phyloP scores from a whole-genome alignment of 2,888 invertebrate species.

The Cephus pulcher region DNA sequence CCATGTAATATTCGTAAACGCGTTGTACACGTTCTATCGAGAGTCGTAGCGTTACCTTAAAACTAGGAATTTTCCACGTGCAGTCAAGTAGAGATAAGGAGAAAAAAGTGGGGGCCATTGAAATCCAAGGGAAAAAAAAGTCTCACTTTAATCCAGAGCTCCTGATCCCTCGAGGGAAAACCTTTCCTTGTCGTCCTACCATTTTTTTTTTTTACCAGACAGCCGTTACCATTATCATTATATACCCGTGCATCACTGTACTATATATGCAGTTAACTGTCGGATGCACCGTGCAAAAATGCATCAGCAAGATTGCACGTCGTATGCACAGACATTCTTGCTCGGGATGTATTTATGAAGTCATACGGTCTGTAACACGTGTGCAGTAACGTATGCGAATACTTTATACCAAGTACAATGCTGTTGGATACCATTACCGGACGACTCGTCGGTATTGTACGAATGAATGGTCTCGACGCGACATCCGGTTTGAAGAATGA shows the following conservation, averaged over 20 bases:
- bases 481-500: constrained; percentile 3
- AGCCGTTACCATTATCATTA: not conserved
- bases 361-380: not conserved
- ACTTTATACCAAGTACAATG: not conserved
- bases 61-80: not conserved
- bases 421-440: not conserved
- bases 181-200: not conserved
- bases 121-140: not conserved
- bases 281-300: constrained; percentile 1
- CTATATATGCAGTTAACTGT: not conserved
- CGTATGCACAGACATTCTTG: not conserved
- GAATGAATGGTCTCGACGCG: constrained; percentile 5
- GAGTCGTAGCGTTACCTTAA: not conserved
- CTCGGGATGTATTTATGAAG: not conserved
- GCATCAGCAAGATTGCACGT: not conserved
- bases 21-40: not conserved
- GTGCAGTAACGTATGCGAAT: not conserved
- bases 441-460: not conserved
- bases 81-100: not conserved
- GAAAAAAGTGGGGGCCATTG: not conserved
- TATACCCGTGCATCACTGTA: not conserved
- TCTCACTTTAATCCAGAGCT: not conserved
- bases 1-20: not conserved
- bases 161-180: not conserved
- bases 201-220: not conserved